Evolutionary conservation across 2,113 vertebrate genomes (phyloP), one percentile per base, ranked within the genome.

Genomic region (Asarcornis scutulata): DNA sequence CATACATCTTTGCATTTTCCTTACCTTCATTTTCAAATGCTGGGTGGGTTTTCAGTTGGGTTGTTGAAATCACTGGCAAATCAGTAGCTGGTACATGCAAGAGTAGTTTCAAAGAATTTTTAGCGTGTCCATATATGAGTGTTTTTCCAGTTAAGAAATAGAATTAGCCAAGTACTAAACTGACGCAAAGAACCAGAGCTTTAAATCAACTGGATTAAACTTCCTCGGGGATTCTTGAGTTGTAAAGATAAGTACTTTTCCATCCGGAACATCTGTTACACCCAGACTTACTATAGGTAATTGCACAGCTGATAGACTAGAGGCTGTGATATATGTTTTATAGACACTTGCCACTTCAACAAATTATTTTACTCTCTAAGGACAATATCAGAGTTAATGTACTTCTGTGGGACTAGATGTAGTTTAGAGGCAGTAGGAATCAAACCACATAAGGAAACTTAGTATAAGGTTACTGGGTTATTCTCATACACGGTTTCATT

Each of bases 191-290:
- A 95, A 84, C 25, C 34, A 73, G 86, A 94, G 87, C 68, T 88
- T 91, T 92, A 95, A 94, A 90, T 96, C 83, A 95, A 71, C 40
- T 79, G 53, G 83, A 93, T 83, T 84, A 81, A 94, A 86, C 48
- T 90, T 95, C 88, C 81, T 94, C 9, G 23, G 86, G 86, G 88
- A 91, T 93, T 89, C 74, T 80, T 53, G 75, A 81, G 82, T 83
- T 93, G 73, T 92, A 91, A 91, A 95, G 60, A 83, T 82, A 86
- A 89, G 71, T 92, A 78, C 64, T 85, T 91, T 95, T 76, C 59
- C 62, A 76, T 75, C 88, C 73, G 76, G 83, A 95, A 94, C 94
- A 96, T 94, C 87, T 96, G 81, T 92, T 93, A 64, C 91, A 81
- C 83, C 64, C 81, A 76, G n/a, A 29, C 48, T 91, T 58, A 44